Evolutionary conservation across 2,797 vertebrate genomes (phyloP), one percentile per base, ranked within the genome.

Genomic region (Lacerta bilineata): DNA sequence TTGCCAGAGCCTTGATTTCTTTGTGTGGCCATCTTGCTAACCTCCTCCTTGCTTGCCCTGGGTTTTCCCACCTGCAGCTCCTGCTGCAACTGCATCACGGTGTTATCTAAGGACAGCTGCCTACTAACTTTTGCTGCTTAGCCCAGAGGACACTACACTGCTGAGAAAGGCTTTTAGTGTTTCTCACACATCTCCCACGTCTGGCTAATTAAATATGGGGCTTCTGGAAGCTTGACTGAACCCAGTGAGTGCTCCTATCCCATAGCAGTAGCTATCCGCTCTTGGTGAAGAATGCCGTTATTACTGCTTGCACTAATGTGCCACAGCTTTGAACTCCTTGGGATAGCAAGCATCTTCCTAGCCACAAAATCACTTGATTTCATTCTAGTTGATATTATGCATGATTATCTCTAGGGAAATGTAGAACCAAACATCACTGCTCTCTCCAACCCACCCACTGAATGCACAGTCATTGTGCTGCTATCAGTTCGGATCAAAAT

Each of bases 71-170:
- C 20, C 50, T 2, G 4, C 46, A 33, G 15, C 27, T n/a, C 36
- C 43, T 9, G 8, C 68, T 71, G 46, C 6, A 69, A 55, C 43
- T 6, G 8, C 39, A 41, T 20, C 5, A 23, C 74, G 17, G 77
- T 74, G 68, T 80, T 74, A 85, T 64, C 39, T 79, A 74, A 89
- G 83, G 76, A 74, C 76, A 85, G 50, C 50, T 61, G 50, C 50
- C 41, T n/a, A 33, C 8, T 43, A 76, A n/a, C 76, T 72, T 84
- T 66, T 43, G 66, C 74, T 7, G 9, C 27, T 55, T 5, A 3
- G 59, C 69, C 69, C 25, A 50, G 7, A 55, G 61, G 36, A 33
- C 50, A 27, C 18, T 4, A 33, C 0, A 20, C 80, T 69, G 61
- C 79, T 33, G 79, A 71, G 36, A 86, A 86, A 86, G 33, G 72